Conservation (phyloP, 2,888 invertebrate species). For the Lithosia quadra region DNA sequence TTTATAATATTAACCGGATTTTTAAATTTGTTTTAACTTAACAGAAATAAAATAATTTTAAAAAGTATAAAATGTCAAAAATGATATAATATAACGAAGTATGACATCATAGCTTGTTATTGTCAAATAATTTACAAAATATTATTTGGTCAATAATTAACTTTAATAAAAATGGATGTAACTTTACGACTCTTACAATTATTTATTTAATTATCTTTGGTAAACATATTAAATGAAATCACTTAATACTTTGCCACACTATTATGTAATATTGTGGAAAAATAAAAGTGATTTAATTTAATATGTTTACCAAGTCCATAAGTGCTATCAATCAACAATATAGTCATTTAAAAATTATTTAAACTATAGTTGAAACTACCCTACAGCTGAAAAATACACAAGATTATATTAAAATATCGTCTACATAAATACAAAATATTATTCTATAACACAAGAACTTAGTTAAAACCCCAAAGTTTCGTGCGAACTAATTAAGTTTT, state of each 20-base stretch:
- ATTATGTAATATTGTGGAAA: too few relatives aligned
- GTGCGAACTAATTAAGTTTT: slow-evolving; percentile 72
- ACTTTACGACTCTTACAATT: not conserved
- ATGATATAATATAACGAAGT: not conserved
- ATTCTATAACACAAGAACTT: slow-evolving; percentile 41
- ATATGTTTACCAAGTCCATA: too few relatives aligned
- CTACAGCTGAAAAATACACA: not conserved
- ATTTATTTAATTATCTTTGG: not conserved
- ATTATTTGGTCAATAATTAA: not conserved
- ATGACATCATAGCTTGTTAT: not conserved
- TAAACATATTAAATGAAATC: too few relatives aligned
- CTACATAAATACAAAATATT: slow-evolving; percentile 21
- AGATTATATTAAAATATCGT: not conserved
- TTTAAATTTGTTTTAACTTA: too few relatives aligned
- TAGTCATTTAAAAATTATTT: too few relatives aligned
- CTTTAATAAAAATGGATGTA: not conserved
- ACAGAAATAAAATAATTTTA: not conserved
- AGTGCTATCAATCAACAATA: too few relatives aligned
- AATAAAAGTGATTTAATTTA: too few relatives aligned
- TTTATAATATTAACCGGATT: too few relatives aligned
- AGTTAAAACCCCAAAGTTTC: slow-evolving; percentile 36
- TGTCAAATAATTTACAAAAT: not conserved
- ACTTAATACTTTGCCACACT: too few relatives aligned
- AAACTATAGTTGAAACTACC: not conserved
- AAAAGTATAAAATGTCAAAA: not conserved